A percentile compares a stretch with the other conserved stretches of the same genome.
Evolutionary conservation across 2,113 vertebrate species (phyloP).

Genomic region (Prolemur simus): DNA sequence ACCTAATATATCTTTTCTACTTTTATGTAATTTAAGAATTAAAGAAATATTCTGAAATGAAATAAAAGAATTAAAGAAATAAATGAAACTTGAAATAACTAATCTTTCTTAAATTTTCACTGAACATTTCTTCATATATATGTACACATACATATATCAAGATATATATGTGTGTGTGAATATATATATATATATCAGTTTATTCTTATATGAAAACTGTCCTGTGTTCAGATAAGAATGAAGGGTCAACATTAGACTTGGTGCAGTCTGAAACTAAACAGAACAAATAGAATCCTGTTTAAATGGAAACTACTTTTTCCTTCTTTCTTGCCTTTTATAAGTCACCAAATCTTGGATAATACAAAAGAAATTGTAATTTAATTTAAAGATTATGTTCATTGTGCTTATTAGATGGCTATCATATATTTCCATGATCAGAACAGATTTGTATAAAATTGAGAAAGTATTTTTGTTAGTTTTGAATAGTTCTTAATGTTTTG

Average conservation of each 20-base stretch:
- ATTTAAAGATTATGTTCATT: slow-evolving; percentile 13
- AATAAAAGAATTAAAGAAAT: not conserved
- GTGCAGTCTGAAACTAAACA: not conserved
- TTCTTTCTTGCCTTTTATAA: not conserved
- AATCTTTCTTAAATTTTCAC: slow-evolving; percentile 24
- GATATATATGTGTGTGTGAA: not conserved
- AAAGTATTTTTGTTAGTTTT: slow-evolving; percentile 18
- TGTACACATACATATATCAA: too few species aligned
- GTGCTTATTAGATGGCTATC: not conserved
- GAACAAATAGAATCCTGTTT: not conserved
- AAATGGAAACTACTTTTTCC: not conserved
- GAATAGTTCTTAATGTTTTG: slow-evolving; percentile 15
- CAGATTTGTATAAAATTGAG: not conserved
- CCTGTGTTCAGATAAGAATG: not conserved
- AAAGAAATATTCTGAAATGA: not conserved
- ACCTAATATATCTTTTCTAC: not conserved
- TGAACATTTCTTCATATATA: not conserved
- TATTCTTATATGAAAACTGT: not conserved
- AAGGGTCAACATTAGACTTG: not conserved
- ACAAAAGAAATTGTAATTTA: slow-evolving; percentile 46
- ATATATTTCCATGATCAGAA: not conserved
- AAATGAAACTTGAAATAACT: not conserved
- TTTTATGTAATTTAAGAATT: not conserved
- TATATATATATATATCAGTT: not conserved
- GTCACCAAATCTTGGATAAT: not conserved